phyloP scores from a whole-genome alignment of 1,140 invertebrate genomes.

The Chionoecetes opilio region DNA sequence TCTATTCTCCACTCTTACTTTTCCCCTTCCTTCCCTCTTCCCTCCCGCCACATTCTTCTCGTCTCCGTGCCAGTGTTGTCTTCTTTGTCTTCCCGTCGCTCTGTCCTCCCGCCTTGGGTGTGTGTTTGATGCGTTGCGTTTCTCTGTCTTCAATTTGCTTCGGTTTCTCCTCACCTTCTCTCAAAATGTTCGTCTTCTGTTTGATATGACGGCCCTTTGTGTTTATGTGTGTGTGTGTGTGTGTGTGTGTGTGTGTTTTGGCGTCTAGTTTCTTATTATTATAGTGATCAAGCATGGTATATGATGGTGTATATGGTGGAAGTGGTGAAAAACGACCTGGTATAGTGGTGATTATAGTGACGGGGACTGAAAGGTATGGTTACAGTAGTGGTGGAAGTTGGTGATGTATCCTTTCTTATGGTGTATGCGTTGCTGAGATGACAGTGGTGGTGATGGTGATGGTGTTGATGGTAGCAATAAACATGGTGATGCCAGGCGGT shows the following conservation, averaged over 20 bases:
- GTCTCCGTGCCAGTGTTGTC: not conserved
- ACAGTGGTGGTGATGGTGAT: too few species aligned
- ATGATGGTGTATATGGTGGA: not conserved
- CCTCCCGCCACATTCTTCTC: not conserved
- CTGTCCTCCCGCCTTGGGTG: not conserved
- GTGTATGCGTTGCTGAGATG: too few species aligned
- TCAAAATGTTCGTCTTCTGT: slow-evolving; percentile 4
- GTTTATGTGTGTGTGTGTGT: slow-evolving; percentile 42
- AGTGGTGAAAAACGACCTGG: not conserved
- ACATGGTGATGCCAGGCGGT: too few species aligned
- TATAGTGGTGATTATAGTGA: too few species aligned
- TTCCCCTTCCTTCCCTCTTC: not conserved
- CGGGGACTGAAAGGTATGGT: too few species aligned
- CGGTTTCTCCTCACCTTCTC: not conserved
- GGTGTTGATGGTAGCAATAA: too few species aligned
- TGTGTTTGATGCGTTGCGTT: not conserved
- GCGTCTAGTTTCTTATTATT: not conserved
- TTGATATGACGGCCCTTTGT: not conserved
- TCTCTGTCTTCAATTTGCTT: not conserved
- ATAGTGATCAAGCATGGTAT: not conserved
- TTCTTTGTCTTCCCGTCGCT: slow-evolving; percentile 11
- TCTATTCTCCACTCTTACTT: not conserved
- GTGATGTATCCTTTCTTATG: too few species aligned
- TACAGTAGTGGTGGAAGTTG: too few species aligned
- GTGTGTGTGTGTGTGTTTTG: slow-evolving; percentile 36